A percentile compares a stretch with the other conserved stretches of the same genome.
phyloP scores from a whole-genome alignment of 2,888 invertebrate species.

The Mantis religiosa region DNA sequence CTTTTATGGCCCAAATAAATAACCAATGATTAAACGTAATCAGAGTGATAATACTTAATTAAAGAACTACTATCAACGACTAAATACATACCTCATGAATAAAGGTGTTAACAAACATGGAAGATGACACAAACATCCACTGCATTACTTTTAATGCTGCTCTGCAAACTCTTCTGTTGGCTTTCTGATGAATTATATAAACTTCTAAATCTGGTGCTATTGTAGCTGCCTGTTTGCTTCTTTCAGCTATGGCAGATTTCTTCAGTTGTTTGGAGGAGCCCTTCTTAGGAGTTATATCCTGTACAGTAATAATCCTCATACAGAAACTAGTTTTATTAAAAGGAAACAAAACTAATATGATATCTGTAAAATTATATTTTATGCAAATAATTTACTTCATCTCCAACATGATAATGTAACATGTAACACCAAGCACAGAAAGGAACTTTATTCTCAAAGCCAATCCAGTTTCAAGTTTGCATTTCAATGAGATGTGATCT shows the following conservation, averaged over 20 bases:
- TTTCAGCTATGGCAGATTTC: neutral
- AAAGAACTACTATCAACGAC: neutral
- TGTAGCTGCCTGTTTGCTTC: neutral
- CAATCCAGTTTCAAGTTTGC: too few species aligned
- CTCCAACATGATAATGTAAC: too few species aligned
- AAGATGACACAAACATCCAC: conserved; percentile 26
- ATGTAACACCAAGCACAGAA: too few species aligned
- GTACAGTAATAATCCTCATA: neutral
- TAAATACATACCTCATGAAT: conserved; percentile 25
- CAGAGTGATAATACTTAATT: too few species aligned
- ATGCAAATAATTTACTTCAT: too few species aligned
- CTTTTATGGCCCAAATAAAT: too few species aligned
- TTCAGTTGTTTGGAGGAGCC: neutral
- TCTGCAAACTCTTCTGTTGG: conserved; percentile 25
- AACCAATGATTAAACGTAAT: too few species aligned
- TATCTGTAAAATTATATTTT: too few species aligned
- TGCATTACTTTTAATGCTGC: conserved; percentile 27
- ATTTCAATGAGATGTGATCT: too few species aligned
- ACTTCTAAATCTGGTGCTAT: neutral
- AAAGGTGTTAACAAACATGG: conserved; percentile 20
- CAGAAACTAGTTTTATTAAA: neutral
- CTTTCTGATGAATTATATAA: conserved; percentile 11
- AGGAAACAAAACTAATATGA: too few species aligned
- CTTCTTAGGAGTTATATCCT: neutral
- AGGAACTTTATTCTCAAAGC: too few species aligned